phyloP scores from a whole-genome alignment of 2,888 invertebrate species.

The Limenitis camilla region DNA sequence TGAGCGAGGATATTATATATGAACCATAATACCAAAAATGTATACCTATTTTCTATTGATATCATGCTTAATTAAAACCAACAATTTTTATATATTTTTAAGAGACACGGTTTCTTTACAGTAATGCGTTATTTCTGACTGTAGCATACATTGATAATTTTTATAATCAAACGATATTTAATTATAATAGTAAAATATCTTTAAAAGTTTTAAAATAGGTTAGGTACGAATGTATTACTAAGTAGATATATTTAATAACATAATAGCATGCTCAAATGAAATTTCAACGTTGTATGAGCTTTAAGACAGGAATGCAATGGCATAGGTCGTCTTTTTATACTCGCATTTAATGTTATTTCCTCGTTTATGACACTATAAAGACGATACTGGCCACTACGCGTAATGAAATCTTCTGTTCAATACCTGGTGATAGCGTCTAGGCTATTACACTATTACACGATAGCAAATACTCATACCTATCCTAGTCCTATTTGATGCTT shows the following conservation, averaged over 20 bases:
- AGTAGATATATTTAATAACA: conserved; percentile 28
- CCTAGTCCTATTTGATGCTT: background rate
- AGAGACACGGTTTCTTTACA: too few relatives aligned
- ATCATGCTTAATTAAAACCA: too few relatives aligned
- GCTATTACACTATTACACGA: conserved; percentile 26
- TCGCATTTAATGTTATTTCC: conserved; percentile 69
- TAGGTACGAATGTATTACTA: too few relatives aligned
- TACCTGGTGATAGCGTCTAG: conserved; percentile 47
- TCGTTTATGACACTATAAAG: conserved; percentile 73
- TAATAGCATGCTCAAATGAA: conserved; percentile 37
- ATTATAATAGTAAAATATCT: too few relatives aligned
- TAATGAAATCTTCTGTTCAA: conserved; percentile 73
- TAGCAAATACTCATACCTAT: conserved; percentile 5
- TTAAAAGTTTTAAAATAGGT: too few relatives aligned
- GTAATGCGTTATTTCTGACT: too few relatives aligned
- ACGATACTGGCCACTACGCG: conserved; percentile 70
- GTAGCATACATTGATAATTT: too few relatives aligned
- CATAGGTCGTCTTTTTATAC: conserved; percentile 70
- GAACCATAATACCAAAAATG: too few relatives aligned
- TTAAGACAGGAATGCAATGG: conserved; percentile 60
- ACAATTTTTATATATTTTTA: too few relatives aligned
- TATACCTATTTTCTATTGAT: too few relatives aligned
- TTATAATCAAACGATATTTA: too few relatives aligned
- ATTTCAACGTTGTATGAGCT: conserved; percentile 38
- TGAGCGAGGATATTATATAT: too few relatives aligned